These are phyloP conservation scores for Dromiciops gliroides DNA, from an alignment of 2,113 vertebrate species.

Conservation along the genomic window DNA sequence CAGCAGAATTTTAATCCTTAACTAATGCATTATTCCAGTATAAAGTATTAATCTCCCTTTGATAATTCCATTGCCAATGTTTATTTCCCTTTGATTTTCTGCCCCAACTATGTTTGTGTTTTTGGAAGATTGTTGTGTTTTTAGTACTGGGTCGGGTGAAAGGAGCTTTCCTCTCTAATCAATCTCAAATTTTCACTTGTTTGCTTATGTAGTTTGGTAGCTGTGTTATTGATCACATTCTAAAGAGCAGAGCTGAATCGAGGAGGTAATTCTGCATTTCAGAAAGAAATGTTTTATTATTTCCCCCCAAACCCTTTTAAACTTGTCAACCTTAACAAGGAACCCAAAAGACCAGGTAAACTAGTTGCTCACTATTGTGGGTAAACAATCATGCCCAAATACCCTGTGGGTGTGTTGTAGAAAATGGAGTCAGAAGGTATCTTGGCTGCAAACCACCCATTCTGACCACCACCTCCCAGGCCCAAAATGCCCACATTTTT, in stretches of 20 bases:
- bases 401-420: background rate
- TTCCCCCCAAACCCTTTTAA: background rate
- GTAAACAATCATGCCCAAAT: background rate
- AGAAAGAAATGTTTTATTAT: background rate
- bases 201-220: constrained; percentile 15
- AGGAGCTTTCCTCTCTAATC: background rate
- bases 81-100: background rate
- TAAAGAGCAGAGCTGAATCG: background rate
- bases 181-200: constrained; percentile 1
- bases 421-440: background rate
- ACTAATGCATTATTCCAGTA: background rate
- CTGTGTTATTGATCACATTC: background rate
- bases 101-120: background rate
- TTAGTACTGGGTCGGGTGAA: background rate
- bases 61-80: background rate
- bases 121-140: constrained; percentile 18
- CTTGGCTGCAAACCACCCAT: background rate
- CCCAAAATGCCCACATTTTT: constrained; percentile 2
- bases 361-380: background rate
- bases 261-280: background rate
- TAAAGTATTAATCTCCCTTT: constrained; percentile 2
- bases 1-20: background rate
- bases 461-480: background rate
- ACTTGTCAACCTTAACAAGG: background rate
- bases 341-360: background rate